A percentile compares a stretch with the other conserved stretches of the same genome.
These are phyloP conservation scores for Chauna torquata DNA, from an alignment of 2,113 vertebrate species.

Conservation along the genomic window DNA sequence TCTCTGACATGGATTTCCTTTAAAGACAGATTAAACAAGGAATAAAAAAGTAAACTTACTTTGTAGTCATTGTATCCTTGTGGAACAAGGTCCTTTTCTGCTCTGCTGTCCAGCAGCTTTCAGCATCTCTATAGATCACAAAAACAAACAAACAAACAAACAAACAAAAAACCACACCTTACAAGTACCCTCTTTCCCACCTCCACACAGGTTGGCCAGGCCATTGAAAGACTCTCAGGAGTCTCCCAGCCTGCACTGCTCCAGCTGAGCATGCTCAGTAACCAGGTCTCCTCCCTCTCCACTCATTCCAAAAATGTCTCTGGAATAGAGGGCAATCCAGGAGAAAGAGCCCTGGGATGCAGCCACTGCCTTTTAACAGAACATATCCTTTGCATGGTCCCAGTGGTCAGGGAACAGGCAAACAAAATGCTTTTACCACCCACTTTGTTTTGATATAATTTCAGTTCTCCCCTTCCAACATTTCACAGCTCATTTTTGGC, in stretches of 20 bases:
- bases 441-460: not conserved
- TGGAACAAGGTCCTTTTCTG: not conserved
- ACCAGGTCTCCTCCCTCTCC: not conserved
- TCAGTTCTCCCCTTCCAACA: not conserved
- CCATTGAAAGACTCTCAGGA: not conserved
- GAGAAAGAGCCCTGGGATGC: not conserved
- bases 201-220: not conserved
- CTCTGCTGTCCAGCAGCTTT: not conserved
- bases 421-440: not conserved
- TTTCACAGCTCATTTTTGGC: not conserved
- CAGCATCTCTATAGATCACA: not conserved
- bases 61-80: not conserved
- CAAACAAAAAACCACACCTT: not conserved
- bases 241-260: not conserved
- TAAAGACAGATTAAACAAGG: not conserved
- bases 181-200: accelerated
- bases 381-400: not conserved
- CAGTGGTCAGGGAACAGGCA: not conserved
- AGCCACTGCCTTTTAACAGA: not conserved
- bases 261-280: not conserved
- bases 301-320: not conserved
- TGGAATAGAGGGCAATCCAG: not conserved
- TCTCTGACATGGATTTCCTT: not conserved
- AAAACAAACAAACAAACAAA: too few relatives aligned
- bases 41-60: not conserved